A percentile compares a stretch with the other conserved stretches of the same genome.
Conservation (phyloP, 2,113 vertebrate genomes). For the Bos indicus region DNA sequence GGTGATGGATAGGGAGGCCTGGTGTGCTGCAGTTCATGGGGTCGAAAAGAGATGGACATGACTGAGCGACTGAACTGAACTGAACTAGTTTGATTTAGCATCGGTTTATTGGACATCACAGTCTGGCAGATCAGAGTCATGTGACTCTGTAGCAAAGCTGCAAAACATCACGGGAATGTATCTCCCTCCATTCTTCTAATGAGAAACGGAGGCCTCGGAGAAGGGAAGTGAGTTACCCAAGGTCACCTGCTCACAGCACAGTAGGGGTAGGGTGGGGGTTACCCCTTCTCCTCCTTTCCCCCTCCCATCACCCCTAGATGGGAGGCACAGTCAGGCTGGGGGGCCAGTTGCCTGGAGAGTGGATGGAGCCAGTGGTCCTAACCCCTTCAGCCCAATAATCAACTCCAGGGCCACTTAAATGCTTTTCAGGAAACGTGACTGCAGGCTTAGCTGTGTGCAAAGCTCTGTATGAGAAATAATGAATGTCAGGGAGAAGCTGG, state of each 20-base stretch:
- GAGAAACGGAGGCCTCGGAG: background rate
- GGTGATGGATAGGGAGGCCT: background rate
- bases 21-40: accelerated
- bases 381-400: accelerated
- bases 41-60: accelerated
- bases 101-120: background rate
- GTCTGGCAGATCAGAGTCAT: background rate
- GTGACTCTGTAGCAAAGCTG: background rate
- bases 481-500: accelerated
- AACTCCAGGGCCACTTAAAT: background rate
- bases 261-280: background rate
- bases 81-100: background rate
- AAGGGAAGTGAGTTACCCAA: no score
- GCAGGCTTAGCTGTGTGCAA: accelerated
- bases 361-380: background rate
- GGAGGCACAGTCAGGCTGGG: background rate
- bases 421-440: background rate
- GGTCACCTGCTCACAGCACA: background rate
- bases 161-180: accelerated
- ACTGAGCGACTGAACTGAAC: background rate
- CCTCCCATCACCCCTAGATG: background rate
- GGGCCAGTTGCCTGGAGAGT: background rate
- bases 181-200: background rate
- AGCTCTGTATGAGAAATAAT: accelerated
- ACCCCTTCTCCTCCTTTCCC: accelerated